Evolutionary conservation across 2,888 invertebrate genomes (phyloP).

Genomic region (Cyaniris semiargus): DNA sequence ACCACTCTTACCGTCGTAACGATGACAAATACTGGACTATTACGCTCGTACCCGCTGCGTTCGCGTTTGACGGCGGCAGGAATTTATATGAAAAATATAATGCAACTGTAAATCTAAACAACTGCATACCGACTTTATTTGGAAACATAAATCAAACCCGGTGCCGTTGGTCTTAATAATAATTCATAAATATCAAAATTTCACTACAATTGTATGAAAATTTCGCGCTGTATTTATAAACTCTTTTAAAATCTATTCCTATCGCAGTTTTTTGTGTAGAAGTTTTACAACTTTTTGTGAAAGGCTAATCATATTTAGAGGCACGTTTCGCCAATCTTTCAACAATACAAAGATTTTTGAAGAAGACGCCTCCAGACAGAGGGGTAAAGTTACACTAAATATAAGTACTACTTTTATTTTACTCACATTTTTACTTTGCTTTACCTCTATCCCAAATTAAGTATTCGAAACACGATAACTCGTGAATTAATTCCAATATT

Average conservation of each 20-base stretch:
- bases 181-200: conserved; percentile 28
- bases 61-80: conserved; percentile 36
- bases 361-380: neutral
- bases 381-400: neutral
- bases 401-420: neutral
- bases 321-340: neutral
- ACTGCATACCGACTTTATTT: conserved; percentile 37
- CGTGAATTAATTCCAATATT: neutral
- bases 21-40: conserved; percentile 23
- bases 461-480: neutral
- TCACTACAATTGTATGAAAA: neutral
- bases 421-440: no score
- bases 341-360: neutral
- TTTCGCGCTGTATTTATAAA: neutral
- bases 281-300: neutral
- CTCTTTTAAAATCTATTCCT: neutral
- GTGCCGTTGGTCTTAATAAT: conserved; percentile 30
- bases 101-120: conserved; percentile 36
- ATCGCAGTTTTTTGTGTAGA: neutral
- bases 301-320: neutral
- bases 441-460: neutral
- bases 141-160: conserved; percentile 33
- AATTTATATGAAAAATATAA: conserved; percentile 40
- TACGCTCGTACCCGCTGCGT: neutral
- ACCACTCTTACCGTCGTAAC: conserved; percentile 16